A percentile compares a stretch with the other conserved stretches of the same genome.
phyloP scores from a whole-genome alignment of 2,888 invertebrate genomes.

The Phortica magna region DNA sequence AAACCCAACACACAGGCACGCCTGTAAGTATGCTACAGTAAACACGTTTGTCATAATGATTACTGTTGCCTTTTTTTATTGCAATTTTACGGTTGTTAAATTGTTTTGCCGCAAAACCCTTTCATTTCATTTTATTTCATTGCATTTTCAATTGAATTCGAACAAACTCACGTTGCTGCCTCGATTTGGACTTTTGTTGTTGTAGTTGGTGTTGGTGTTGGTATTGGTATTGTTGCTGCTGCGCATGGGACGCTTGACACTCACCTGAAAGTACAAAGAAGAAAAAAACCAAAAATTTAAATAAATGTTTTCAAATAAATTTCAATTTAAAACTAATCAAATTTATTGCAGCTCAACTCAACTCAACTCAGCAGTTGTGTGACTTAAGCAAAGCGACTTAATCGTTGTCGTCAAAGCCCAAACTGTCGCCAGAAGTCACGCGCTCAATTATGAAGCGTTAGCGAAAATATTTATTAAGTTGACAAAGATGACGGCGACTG shows the following conservation, averaged over 20 bases:
- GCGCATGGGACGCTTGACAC: background rate
- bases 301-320: background rate
- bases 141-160: background rate
- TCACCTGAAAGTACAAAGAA: background rate
- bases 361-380: no score
- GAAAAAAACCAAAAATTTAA: background rate
- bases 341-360: background rate
- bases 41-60: background rate
- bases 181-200: background rate
- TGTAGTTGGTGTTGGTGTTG: background rate
- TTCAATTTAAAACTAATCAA: background rate
- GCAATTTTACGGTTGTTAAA: no score
- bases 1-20: background rate
- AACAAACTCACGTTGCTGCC: background rate
- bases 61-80: no score
- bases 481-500: background rate
- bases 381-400: no score
- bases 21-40: conserved; percentile 1
- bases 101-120: no score
- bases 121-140: no score
- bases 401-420: conserved; percentile 51
- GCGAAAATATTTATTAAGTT: background rate
- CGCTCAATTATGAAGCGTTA: conserved; percentile 58
- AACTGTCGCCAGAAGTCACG: conserved; percentile 66
- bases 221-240: background rate